A percentile compares a stretch with the other conserved stretches of the same genome.
Evolutionary conservation across 2,113 vertebrate species (phyloP).

Genomic region (Heterocephalus glaber): DNA sequence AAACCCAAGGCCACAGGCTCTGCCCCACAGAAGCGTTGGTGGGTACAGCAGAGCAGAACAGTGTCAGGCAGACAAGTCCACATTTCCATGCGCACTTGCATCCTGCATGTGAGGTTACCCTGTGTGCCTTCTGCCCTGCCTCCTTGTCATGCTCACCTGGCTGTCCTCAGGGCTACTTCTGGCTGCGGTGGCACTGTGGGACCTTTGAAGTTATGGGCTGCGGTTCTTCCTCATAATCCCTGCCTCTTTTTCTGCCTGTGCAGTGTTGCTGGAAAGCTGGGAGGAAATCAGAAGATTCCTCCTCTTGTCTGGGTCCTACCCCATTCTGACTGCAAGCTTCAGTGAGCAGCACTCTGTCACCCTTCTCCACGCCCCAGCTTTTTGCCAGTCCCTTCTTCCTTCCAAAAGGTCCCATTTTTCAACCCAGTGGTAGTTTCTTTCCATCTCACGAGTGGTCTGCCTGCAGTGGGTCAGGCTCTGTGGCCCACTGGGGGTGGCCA

Average conservation of each 20-base stretch:
- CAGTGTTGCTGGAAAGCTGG: not conserved
- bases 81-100: not conserved
- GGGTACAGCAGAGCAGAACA: not conserved
- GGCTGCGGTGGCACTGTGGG: not conserved
- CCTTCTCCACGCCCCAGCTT: not conserved
- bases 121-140: not conserved
- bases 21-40: not conserved
- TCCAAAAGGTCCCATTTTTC: not conserved
- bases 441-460: not conserved
- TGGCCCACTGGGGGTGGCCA: not conserved
- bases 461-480: not conserved
- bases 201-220: not conserved
- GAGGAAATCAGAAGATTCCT: not conserved
- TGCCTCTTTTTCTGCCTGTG: not conserved
- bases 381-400: not conserved
- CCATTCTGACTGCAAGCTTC: not conserved
- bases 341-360: not conserved
- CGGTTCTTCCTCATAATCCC: not conserved
- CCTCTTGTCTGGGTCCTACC: not conserved
- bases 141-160: not conserved
- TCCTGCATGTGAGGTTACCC: not conserved
- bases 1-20: conserved; percentile 32
- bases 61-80: not conserved
- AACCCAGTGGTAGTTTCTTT: not conserved
- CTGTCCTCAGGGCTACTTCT: not conserved